Evolutionary conservation across 2,113 vertebrate genomes (phyloP), one percentile per base, ranked within the genome.

Genomic region (Chunga burmeisteri): DNA sequence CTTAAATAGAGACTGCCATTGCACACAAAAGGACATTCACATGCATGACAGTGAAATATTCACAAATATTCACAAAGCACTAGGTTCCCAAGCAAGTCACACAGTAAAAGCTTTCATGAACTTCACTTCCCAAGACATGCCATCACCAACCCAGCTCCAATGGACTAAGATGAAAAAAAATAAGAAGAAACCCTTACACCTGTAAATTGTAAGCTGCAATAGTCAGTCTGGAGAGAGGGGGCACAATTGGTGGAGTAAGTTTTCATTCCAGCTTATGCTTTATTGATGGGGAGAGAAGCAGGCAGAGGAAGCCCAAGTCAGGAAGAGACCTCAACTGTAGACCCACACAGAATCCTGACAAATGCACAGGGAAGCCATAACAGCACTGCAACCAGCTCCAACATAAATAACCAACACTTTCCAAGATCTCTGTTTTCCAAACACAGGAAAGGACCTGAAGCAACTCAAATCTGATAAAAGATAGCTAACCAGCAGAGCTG

Each of bases 31-130:
- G 75, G 66, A 72, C 26, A 46, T 46, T 66, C 59, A 66, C 14
- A 7, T 56, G 58, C 80, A 46, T 8, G 26, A 26, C 38, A 53
- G 15, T 3, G 30, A 85, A 90, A 85, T 40, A 84, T 68, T 96
- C 88, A 81, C 85, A 85, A 90, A 85, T 40, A 84, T 68, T 96
- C 90, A 81, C 85, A 88, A 58, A 95, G 58, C 61, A 42, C 46
- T 27, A 58, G 47, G 47, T 89, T 96, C 81, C 86, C 93, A 81
- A 86, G 56, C 74, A 78, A 88, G 71, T 61, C 81, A 70, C 30
- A 25, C 55, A 75, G 29, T 73, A 83, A 90, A 89, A 95, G 88
- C 83, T 90, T 78, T 70, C 86, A 46, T 6, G 22, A 88, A 26
- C 88, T 80, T 83, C 85, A 65, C 61, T 62, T 96, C 78, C 68